phyloP scores from a whole-genome alignment of 2,113 vertebrate species.

The Brevimyrus niger region DNA sequence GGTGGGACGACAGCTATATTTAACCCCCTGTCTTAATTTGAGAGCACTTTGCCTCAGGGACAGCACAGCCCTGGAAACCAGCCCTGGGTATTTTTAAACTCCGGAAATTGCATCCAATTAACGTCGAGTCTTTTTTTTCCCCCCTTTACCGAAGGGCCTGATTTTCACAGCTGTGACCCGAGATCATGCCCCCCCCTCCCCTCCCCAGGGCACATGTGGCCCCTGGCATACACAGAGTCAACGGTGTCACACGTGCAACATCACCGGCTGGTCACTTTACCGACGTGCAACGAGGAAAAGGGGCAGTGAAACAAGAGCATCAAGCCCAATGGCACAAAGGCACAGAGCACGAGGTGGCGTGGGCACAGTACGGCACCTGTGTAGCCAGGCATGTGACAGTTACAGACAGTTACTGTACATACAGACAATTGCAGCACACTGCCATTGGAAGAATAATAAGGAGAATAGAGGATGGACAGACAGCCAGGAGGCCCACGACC shows the following conservation, averaged over 20 bases:
- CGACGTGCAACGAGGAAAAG: background rate
- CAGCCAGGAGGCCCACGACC: background rate
- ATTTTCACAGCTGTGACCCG: background rate
- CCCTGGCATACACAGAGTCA: background rate
- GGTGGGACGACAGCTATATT: slow-evolving; percentile 6
- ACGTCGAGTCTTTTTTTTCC: background rate
- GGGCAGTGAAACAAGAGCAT: background rate
- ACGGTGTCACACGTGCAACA: background rate
- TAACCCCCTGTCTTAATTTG: slow-evolving; percentile 23
- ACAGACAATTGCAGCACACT: background rate
- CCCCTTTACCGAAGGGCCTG: background rate
- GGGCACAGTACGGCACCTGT: background rate
- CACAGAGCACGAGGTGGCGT: background rate
- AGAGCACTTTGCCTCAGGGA: slow-evolving; percentile 5
- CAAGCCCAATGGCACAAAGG: background rate
- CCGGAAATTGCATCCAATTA: slow-evolving; percentile 9
- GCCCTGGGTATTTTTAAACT: slow-evolving; percentile 16
- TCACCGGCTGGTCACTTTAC: background rate
- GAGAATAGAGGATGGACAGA: background rate
- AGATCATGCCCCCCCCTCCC: background rate
- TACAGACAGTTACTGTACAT: background rate
- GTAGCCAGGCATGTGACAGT: background rate
- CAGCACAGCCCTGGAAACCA: slow-evolving; percentile 1
- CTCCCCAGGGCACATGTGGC: background rate
- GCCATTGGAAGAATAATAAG: background rate